Percentiles rank a stretch among this genome's conserved stretches.
Conservation (phyloP, 2,888 invertebrate genomes). For the Tenodera sinensis region DNA sequence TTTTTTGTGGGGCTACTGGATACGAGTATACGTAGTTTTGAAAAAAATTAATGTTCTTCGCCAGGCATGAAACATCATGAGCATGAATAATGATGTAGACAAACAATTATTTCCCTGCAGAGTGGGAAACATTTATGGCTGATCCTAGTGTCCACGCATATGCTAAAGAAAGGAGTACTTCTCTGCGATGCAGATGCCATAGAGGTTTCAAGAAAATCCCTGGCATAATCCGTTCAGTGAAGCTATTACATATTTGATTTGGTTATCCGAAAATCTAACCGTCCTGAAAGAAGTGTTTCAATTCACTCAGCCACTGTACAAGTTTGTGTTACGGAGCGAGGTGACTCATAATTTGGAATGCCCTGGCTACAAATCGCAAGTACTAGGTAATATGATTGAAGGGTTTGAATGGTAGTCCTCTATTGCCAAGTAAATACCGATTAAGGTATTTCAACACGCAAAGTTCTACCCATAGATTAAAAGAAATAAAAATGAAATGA, state of each 20-base stretch:
- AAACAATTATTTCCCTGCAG: neutral
- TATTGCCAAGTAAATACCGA: too few relatives aligned
- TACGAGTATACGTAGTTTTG: too few relatives aligned
- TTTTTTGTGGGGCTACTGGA: neutral
- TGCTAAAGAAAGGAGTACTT: neutral
- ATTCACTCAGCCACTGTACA: neutral
- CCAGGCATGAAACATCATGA: neutral
- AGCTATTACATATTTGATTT: too few relatives aligned
- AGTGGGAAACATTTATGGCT: neutral
- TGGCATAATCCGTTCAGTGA: neutral
- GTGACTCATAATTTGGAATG: too few relatives aligned
- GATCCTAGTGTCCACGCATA: neutral
- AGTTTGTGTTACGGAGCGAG: too few relatives aligned
- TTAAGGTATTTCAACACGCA: too few relatives aligned
- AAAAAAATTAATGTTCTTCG: neutral
- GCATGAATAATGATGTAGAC: neutral
- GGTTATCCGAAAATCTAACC: neutral
- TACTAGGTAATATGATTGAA: too few relatives aligned
- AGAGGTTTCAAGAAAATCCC: neutral
- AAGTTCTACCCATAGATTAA: too few relatives aligned
- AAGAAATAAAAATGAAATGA: too few relatives aligned
- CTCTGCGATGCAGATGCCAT: neutral
- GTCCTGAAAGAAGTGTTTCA: neutral
- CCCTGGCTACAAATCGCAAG: too few relatives aligned
- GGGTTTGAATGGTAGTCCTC: too few relatives aligned